Percentiles rank a stretch among this genome's conserved stretches.
Evolutionary conservation across 2,797 vertebrate species (phyloP).

Genomic region (Eulemur coronatus): DNA sequence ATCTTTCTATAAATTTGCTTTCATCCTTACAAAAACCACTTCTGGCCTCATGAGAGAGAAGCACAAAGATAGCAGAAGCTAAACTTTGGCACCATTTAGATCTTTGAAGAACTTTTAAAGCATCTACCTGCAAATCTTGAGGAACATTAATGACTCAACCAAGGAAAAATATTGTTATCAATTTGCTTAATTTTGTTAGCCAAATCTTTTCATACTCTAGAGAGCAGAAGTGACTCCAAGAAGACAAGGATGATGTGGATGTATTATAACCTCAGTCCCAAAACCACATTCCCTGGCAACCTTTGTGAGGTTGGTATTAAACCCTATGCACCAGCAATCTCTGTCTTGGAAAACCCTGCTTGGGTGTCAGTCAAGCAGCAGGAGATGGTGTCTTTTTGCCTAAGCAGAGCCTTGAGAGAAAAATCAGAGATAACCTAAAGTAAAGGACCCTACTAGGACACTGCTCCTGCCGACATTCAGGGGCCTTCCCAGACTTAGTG

Average conservation of each 20-base stretch:
- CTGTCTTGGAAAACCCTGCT: slow-evolving; percentile 59
- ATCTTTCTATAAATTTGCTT: neutral
- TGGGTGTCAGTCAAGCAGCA: slow-evolving; percentile 45
- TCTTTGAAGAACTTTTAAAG: slow-evolving; percentile 26
- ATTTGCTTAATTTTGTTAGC: slow-evolving; percentile 38
- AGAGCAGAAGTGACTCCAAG: slow-evolving; percentile 42
- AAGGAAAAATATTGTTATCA: slow-evolving; percentile 28
- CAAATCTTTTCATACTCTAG: slow-evolving; percentile 10
- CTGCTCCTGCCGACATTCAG: slow-evolving; percentile 26
- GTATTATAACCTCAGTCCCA: slow-evolving; percentile 13
- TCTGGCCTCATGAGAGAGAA: neutral
- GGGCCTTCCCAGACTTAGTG: slow-evolving; percentile 33
- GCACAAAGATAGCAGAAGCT: neutral
- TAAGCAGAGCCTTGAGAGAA: slow-evolving; percentile 48
- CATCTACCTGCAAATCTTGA: slow-evolving; percentile 9
- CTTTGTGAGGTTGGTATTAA: slow-evolving; percentile 47
- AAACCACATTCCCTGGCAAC: slow-evolving; percentile 56
- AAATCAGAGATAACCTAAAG: slow-evolving; percentile 10
- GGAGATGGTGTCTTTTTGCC: slow-evolving; percentile 51
- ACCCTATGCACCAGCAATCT: slow-evolving; percentile 9
- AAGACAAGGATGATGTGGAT: slow-evolving; percentile 45
- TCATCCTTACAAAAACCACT: neutral
- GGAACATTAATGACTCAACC: slow-evolving; percentile 30
- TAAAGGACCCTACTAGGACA: neutral
- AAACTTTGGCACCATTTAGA: neutral